Conservation (phyloP, 2,888 invertebrate species). For the Crematogaster levior region DNA sequence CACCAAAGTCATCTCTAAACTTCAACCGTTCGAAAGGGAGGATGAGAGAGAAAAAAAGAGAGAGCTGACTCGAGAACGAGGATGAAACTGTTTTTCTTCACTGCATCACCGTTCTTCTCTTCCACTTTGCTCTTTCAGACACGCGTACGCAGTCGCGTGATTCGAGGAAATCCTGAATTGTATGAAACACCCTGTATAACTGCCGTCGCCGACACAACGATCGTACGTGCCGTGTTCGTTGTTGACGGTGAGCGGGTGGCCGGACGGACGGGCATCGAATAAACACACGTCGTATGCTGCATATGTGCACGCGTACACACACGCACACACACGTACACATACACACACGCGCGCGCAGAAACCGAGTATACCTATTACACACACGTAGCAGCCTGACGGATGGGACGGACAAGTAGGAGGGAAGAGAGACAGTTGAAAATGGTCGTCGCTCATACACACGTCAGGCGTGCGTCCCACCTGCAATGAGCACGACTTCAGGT, state of each 20-base stretch:
- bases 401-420: slow-evolving; percentile 43
- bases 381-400: slow-evolving; percentile 10
- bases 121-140: slow-evolving; percentile 7
- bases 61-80: not conserved
- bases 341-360: slow-evolving; percentile 46
- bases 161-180: slow-evolving; percentile 20
- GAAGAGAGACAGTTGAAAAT: slow-evolving; percentile 58
- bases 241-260: slow-evolving; percentile 72
- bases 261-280: slow-evolving; percentile 56
- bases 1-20: not conserved
- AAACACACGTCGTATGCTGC: slow-evolving; percentile 55
- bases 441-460: slow-evolving; percentile 60
- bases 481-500: slow-evolving; percentile 66
- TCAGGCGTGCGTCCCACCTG: slow-evolving; percentile 70
- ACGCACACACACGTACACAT: slow-evolving; percentile 42
- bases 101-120: not conserved
- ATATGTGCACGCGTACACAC: slow-evolving; percentile 54
- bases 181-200: slow-evolving; percentile 45
- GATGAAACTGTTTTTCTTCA: not conserved
- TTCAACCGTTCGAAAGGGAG: not conserved
- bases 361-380: slow-evolving; percentile 37
- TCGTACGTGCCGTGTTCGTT: slow-evolving; percentile 68
- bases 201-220: slow-evolving; percentile 62
- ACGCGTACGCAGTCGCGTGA: not conserved
- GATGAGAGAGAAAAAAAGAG: no score